Conservation (phyloP, 1,140 invertebrate species). For the Hyles euphorbiae region DNA sequence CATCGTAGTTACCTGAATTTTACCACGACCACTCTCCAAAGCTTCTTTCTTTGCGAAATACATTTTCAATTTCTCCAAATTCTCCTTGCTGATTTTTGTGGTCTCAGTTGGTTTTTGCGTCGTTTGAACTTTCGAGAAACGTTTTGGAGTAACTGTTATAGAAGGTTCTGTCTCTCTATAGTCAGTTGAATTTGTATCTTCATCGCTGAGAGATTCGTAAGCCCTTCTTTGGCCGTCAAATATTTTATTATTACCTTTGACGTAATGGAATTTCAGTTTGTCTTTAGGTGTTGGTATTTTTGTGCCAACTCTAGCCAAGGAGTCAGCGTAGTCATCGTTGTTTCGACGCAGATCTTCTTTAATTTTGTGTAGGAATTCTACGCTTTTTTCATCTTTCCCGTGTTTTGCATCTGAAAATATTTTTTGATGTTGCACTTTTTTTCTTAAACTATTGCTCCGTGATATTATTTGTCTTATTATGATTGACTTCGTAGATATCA, state of each 20-base stretch:
- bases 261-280: background rate
- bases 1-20: no score
- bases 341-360: constrained; percentile 35
- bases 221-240: constrained; percentile 12
- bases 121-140: constrained; percentile 3
- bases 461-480: no score
- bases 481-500: no score
- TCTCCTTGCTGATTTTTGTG: constrained; percentile 9
- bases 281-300: background rate
- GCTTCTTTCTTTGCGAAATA: constrained; percentile 27
- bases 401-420: constrained; percentile 8
- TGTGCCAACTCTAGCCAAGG: background rate
- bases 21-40: constrained; percentile 10
- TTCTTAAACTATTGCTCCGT: no score
- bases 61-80: constrained; percentile 19
- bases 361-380: constrained; percentile 27
- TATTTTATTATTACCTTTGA: constrained; percentile 1
- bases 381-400: constrained; percentile 6
- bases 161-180: background rate
- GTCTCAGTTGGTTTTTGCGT: background rate
- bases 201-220: constrained; percentile 2
- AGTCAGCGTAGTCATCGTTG: constrained; percentile 36
- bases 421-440: background rate
- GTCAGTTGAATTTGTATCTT: constrained; percentile 3
- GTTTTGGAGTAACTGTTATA: background rate